These are phyloP conservation scores for Notoglanidium macrostoma DNA, from an alignment of 2,797 vertebrate genomes.

Conservation along the genomic window DNA sequence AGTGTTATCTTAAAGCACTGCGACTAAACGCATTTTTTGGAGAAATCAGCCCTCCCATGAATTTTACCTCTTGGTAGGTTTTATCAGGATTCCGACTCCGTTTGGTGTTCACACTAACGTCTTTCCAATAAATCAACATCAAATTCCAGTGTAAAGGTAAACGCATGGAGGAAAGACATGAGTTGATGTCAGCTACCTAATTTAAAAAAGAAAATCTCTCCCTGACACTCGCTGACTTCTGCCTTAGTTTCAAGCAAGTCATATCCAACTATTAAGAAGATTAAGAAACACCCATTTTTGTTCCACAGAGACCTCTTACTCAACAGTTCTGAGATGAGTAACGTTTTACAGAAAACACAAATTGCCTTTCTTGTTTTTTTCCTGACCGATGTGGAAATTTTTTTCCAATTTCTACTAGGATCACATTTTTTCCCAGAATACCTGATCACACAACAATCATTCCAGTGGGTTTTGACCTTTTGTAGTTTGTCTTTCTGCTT, in stretches of 20 bases:
- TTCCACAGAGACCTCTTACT: slow-evolving; percentile 5
- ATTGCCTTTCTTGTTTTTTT: neutral
- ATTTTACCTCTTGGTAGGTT: neutral
- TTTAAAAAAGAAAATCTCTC: neutral
- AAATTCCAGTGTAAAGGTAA: neutral
- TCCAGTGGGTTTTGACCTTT: neutral
- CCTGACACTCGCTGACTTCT: neutral
- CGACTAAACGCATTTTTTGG: neutral
- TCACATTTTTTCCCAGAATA: neutral
- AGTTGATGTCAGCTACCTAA: neutral
- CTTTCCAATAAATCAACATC: neutral
- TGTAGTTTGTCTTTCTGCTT: neutral
- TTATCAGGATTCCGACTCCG: neutral
- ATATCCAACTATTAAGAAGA: neutral
- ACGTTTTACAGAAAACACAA: neutral
- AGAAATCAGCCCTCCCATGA: neutral
- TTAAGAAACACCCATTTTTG: neutral
- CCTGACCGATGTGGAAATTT: neutral
- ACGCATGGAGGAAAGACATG: neutral
- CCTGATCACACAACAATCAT: neutral
- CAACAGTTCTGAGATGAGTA: neutral
- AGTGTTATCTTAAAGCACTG: neutral
- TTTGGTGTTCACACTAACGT: neutral
- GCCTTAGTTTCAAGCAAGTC: neutral
- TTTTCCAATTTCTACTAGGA: neutral